phyloP scores from a whole-genome alignment of 2,797 vertebrate species.

The Aphelocoma californica region DNA sequence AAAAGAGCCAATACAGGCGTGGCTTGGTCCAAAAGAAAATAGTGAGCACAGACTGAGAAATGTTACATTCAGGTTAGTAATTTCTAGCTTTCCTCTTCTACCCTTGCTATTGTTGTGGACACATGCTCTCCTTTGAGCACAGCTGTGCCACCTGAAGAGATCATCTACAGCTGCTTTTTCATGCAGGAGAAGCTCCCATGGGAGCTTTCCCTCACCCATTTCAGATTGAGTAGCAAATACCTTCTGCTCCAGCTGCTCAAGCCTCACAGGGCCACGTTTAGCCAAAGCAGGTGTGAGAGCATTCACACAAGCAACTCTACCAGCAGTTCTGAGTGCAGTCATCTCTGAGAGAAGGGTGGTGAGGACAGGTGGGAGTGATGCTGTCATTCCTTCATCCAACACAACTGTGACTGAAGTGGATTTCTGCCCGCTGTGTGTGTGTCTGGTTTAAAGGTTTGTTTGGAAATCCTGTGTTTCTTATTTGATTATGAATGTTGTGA shows the following conservation, averaged over 20 bases:
- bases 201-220: neutral
- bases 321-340: neutral
- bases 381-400: neutral
- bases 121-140: neutral
- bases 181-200: neutral
- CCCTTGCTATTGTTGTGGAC: neutral
- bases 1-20: neutral
- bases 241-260: neutral
- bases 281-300: neutral
- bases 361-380: neutral
- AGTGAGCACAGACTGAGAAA: neutral
- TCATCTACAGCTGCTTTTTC: neutral
- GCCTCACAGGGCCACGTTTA: neutral
- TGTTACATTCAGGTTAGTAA: neutral
- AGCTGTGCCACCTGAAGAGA: constrained; percentile 26
- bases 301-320: neutral
- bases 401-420: neutral
- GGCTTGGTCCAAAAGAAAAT: neutral
- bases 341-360: neutral
- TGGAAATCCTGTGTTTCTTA: neutral
- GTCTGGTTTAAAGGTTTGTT: neutral
- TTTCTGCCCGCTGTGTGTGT: neutral
- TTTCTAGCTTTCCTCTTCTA: neutral
- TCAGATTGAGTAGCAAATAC: neutral
- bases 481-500: neutral